Evolutionary conservation across 64 coral and sea anemone species (phyloP).

Genomic region (Actinia tenebrosa): DNA sequence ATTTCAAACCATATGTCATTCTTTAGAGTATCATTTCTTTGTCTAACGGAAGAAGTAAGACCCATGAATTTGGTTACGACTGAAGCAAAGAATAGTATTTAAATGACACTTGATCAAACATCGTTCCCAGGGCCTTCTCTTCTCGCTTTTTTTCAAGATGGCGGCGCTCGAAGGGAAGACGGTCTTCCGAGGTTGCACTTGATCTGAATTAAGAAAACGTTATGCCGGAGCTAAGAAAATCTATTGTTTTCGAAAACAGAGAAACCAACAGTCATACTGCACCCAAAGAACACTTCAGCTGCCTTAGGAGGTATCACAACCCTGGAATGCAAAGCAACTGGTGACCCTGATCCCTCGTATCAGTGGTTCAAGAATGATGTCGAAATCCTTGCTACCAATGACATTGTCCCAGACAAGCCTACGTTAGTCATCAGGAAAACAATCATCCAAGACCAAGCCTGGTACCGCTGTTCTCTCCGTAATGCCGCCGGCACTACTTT

Average conservation of each 20-base stretch:
- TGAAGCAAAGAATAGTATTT: no score
- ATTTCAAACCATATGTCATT: no score
- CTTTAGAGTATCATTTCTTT: no score
- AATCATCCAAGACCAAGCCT: conserved; percentile 41
- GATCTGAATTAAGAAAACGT: no score
- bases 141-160: no score
- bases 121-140: no score
- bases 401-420: conserved; percentile 32
- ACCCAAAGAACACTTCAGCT: conserved; percentile 56
- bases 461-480: conserved; percentile 32
- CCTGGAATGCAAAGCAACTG: conserved; percentile 47
- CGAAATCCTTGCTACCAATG: conserved; percentile 14
- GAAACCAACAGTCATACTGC: conserved; percentile 41
- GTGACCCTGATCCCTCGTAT: conserved; percentile 48
- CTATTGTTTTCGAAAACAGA: conserved; percentile 24
- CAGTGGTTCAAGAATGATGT: conserved; percentile 52
- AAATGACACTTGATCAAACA: no score
- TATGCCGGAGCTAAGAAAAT: no score
- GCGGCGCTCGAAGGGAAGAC: no score
- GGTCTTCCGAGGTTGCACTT: no score
- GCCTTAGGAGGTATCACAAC: conserved; percentile 19
- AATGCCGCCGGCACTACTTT: conserved; percentile 27
- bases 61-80: no score
- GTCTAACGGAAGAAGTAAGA: no score
- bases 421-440: conserved; percentile 10